Base-by-base conservation (phyloP, 2,797 vertebrate genomes). In the Trematomus bernacchii region DNA sequence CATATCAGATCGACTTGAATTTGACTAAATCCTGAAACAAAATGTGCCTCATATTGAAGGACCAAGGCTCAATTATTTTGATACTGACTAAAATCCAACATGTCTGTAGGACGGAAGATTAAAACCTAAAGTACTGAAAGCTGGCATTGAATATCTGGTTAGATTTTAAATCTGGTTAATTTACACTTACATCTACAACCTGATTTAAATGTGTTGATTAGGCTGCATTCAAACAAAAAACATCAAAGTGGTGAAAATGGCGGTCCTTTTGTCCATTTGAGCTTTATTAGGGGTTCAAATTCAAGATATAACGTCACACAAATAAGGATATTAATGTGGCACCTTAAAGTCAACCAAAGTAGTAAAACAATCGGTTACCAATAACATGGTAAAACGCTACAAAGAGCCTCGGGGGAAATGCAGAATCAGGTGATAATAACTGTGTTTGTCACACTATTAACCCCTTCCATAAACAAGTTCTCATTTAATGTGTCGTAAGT, bases 1-100 rank as follows among this genome's bases (percentile, higher is more conserved):
- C 84, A 71, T 65, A 78, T 76, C 59, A 30, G 57, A 21, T 69
- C 46, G 27, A 60, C 66, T 47, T 53, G 50, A 66, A 69, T 73
- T 43, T 18, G 19, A 47, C n/a, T n/a, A 2, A 57, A 47, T 4
- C 9, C 52, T 54, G 40, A 76, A 71, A 71, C 21, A 70, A 58
- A 61, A 47, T 48, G 40, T 0, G 15, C 2, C 33, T 85, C 11
- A 11, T 66, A 0, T 44, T 48, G 70, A 52, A 47, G n/a, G 12
- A 55, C 27, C 40, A 7, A 12, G 0, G 10, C 30, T 19, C 3
- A 1, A 6, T 4, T 14, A 0, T 14, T 23, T 21, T 21, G 18
- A 4, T 21, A 15, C 50, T 12, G 14, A 37, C 33, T 40, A 0
- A 40, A 51, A 52, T 60, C 50, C 19, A n/a, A 10, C 21, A 12